Evolutionary conservation across 2,888 invertebrate species (phyloP).

Genomic region (Athalia circularis): DNA sequence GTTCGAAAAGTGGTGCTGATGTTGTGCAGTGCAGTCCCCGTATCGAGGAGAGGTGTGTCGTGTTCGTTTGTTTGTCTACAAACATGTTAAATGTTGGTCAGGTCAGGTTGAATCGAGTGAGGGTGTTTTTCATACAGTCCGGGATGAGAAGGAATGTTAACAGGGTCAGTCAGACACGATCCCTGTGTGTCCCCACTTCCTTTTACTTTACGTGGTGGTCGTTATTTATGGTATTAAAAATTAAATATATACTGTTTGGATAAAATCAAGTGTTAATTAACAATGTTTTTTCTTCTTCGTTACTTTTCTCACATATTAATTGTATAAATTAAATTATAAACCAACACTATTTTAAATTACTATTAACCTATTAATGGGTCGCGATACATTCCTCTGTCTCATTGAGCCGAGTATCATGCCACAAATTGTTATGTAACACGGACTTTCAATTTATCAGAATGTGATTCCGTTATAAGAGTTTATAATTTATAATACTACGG

Average conservation of each 20-base stretch:
- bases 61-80: conserved; percentile 26
- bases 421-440: conserved; percentile 42
- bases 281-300: conserved; percentile 21
- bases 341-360: conserved; percentile 64
- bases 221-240: conserved; percentile 34
- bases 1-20: conserved; percentile 45
- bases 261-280: conserved; percentile 29
- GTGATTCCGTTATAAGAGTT: conserved; percentile 42
- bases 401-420: conserved; percentile 46
- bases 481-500: conserved; percentile 43
- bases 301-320: conserved; percentile 32
- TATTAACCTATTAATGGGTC: conserved; percentile 52
- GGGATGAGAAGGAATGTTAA: conserved; percentile 46
- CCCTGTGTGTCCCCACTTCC: conserved; percentile 46
- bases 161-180: conserved; percentile 46
- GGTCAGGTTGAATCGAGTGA: conserved; percentile 36
- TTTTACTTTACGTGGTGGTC: conserved; percentile 39
- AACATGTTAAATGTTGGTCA: conserved; percentile 40
- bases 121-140: conserved; percentile 39
- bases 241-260: conserved; percentile 38
- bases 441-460: conserved; percentile 38
- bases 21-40: conserved; percentile 39
- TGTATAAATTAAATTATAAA: conserved; percentile 70
- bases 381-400: conserved; percentile 39
- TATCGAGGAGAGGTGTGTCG: conserved; percentile 31